These are phyloP conservation scores for Ceratoteleas bidentatus DNA, from an alignment of 1,140 invertebrate species.

Conservation along the genomic window DNA sequence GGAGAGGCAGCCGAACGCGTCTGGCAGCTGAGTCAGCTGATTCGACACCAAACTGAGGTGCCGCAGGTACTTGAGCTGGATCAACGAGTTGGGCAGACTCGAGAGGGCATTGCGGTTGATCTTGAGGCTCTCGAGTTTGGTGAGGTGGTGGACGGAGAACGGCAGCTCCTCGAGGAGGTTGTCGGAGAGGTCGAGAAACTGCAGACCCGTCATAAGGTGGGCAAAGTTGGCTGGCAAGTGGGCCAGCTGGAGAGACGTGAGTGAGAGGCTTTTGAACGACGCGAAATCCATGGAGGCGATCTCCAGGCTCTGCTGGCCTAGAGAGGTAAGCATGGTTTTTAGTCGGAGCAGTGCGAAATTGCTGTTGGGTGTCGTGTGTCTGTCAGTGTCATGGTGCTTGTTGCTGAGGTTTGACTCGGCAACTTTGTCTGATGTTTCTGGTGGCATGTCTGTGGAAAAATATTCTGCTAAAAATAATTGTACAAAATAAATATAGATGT, in stretches of 20 bases:
- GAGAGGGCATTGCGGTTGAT: conserved; percentile 49
- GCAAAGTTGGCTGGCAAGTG: conserved; percentile 53
- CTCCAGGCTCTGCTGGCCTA: conserved; percentile 5
- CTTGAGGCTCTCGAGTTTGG: conserved; percentile 41
- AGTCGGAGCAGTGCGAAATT: conserved; percentile 25
- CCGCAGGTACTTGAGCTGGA: conserved; percentile 37
- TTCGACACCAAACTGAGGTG: conserved; percentile 23
- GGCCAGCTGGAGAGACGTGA: conserved; percentile 34
- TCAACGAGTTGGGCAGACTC: conserved; percentile 36
- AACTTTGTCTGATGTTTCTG: conserved; percentile 19
- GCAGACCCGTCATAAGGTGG: conserved; percentile 35
- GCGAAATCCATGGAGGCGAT: conserved; percentile 32
- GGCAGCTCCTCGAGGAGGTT: conserved; percentile 59
- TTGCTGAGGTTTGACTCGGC: not conserved
- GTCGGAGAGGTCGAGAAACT: conserved; percentile 56
- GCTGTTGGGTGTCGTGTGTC: conserved; percentile 6
- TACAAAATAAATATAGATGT: no score
- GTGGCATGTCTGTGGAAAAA: conserved; percentile 22
- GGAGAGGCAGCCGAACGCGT: conserved; percentile 42
- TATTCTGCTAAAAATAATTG: not conserved
- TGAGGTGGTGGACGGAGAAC: conserved; percentile 45
- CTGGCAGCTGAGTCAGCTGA: conserved; percentile 23
- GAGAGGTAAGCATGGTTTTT: conserved; percentile 27
- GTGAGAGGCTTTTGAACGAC: conserved; percentile 19
- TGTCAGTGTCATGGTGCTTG: conserved; percentile 1